A percentile compares a stretch with the other conserved stretches of the same genome.
Evolutionary conservation across 2,888 invertebrate genomes (phyloP).

Genomic region (Drosophila mulleri): DNA sequence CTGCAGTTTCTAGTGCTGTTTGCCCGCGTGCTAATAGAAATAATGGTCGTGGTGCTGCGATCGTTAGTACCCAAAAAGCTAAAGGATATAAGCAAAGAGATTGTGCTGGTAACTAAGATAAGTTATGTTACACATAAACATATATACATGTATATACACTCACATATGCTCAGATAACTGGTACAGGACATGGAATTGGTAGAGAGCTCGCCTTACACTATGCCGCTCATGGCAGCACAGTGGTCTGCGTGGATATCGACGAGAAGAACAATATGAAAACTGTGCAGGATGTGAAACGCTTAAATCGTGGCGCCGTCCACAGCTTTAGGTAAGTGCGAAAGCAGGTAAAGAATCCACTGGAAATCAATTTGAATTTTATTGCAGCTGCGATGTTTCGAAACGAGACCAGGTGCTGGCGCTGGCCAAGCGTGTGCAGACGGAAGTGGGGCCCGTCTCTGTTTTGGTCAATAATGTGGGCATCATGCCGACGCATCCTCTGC

Average conservation of each 20-base stretch:
- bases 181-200: slow-evolving; percentile 94
- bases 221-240: slow-evolving; percentile 89
- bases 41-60: slow-evolving; percentile 60
- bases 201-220: slow-evolving; percentile 91
- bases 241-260: slow-evolving; percentile 92
- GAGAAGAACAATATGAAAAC: slow-evolving; percentile 89
- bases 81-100: slow-evolving; percentile 91
- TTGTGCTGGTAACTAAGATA: slow-evolving; percentile 89
- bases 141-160: background rate
- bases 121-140: background rate
- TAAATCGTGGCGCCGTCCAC: slow-evolving; percentile 82
- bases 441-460: slow-evolving; percentile 92
- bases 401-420: slow-evolving; percentile 88
- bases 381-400: slow-evolving; percentile 91
- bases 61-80: slow-evolving; percentile 84
- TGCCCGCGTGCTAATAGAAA: slow-evolving; percentile 69
- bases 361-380: background rate
- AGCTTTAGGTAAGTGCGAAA: slow-evolving; percentile 84
- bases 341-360: no score
- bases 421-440: slow-evolving; percentile 88
- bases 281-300: slow-evolving; percentile 86
- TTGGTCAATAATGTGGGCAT: slow-evolving; percentile 95
- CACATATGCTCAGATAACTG: slow-evolving; percentile 88
- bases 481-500: slow-evolving; percentile 91
- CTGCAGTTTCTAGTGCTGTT: slow-evolving; percentile 78